phyloP scores from a whole-genome alignment of 2,113 vertebrate genomes.

The Hippolais icterina region DNA sequence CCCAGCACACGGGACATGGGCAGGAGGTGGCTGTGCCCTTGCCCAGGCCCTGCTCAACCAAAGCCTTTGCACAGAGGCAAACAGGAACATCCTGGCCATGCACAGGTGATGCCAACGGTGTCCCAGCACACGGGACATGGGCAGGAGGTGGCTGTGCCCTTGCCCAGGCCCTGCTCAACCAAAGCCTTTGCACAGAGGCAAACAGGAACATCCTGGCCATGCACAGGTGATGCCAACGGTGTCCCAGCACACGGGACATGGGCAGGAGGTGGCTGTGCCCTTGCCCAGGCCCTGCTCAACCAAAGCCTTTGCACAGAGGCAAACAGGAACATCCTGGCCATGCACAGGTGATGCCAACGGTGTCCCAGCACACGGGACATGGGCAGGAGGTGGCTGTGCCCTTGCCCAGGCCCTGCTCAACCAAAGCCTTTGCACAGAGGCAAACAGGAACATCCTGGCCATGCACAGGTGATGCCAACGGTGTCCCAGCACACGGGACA shows the following conservation, averaged over 20 bases:
- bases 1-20: no score
- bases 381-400: background rate
- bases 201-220: accelerated
- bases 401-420: no score
- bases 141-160: background rate
- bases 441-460: no score
- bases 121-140: accelerated
- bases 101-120: background rate
- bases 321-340: background rate
- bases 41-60: background rate
- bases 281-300: no score
- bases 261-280: no score
- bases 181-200: background rate
- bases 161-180: background rate
- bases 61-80: background rate
- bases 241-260: no score
- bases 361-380: background rate
- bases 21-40: no score
- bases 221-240: no score
- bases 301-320: no score
- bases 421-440: no score
- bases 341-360: background rate
- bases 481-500: no score
- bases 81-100: background rate
- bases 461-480: no score